Conservation (phyloP, 1,140 invertebrate genomes). For the Aporrectodea caliginosa region DNA sequence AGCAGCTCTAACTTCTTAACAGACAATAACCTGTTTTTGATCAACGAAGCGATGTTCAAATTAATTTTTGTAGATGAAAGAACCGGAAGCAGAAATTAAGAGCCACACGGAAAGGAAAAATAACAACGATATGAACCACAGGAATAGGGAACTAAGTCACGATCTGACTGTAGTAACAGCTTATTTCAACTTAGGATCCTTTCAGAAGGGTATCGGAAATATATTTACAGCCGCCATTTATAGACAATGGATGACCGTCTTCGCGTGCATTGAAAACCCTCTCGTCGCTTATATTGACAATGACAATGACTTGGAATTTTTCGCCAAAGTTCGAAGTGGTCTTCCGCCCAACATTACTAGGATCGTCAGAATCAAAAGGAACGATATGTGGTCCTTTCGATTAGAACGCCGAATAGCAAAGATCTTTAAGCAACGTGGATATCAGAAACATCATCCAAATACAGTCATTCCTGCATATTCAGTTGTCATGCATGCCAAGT, state of each 20-base stretch:
- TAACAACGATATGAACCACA: too few species aligned
- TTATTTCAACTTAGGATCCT: slow-evolving; percentile 41
- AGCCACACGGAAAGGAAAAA: too few species aligned
- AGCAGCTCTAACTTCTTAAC: too few species aligned
- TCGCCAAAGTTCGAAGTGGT: not conserved
- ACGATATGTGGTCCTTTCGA: slow-evolving; percentile 43
- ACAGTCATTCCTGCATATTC: slow-evolving; percentile 38
- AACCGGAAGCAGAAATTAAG: too few species aligned
- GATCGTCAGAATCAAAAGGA: slow-evolving; percentile 35
- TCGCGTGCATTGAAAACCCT: slow-evolving; percentile 22
- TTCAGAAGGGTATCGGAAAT: slow-evolving; percentile 37
- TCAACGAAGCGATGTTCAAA: too few species aligned
- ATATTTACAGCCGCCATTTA: not conserved
- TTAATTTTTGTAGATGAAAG: too few species aligned
- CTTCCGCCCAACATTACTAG: slow-evolving; percentile 34
- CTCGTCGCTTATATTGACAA: slow-evolving; percentile 21
- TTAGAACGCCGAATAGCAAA: slow-evolving; percentile 32
- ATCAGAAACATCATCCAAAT: slow-evolving; percentile 41
- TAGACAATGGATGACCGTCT: slow-evolving; percentile 28
- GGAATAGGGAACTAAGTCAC: too few species aligned
- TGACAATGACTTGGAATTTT: slow-evolving; percentile 20
- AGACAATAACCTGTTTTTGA: too few species aligned
- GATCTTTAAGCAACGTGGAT: slow-evolving; percentile 38
- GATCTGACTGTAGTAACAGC: slow-evolving; percentile 44
- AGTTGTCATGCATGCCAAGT: slow-evolving; percentile 48